phyloP scores from a whole-genome alignment of 2,888 invertebrate genomes.

The Platycnemis pennipes region DNA sequence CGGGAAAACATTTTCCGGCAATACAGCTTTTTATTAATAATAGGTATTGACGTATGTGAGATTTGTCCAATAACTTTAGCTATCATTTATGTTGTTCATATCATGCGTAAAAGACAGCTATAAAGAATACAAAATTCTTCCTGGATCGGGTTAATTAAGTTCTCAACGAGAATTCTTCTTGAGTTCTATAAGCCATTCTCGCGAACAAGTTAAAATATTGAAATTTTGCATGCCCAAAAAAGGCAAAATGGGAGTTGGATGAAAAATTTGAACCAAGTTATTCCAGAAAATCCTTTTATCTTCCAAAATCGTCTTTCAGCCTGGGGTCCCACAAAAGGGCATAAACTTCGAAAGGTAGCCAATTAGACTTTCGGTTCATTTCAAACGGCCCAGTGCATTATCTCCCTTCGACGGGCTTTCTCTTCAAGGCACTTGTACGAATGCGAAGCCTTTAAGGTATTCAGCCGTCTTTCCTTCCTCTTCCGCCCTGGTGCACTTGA shows the following conservation, averaged over 20 bases:
- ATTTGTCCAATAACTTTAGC: too few relatives aligned
- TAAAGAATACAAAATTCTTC: too few relatives aligned
- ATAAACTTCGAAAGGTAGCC: constrained; percentile 1
- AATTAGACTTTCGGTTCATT: constrained; percentile 7
- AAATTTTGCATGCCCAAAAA: constrained; percentile 6
- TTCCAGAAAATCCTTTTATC: constrained; percentile 17
- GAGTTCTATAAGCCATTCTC: too few relatives aligned
- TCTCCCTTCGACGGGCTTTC: background rate
- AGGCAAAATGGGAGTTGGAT: background rate
- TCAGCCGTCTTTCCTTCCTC: constrained; percentile 15
- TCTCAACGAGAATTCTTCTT: background rate
- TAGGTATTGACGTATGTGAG: too few relatives aligned
- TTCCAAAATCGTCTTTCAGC: background rate
- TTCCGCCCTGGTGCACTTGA: constrained; percentile 34
- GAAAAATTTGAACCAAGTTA: constrained; percentile 1
- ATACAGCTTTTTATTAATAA: too few relatives aligned
- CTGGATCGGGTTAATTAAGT: too few relatives aligned
- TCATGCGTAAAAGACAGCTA: too few relatives aligned
- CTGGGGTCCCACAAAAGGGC: background rate
- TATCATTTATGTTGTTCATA: too few relatives aligned
- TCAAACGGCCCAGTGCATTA: constrained; percentile 23
- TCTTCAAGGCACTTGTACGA: background rate
- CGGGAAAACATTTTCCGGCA: too few relatives aligned
- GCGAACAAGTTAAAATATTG: background rate
- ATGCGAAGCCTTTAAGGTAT: constrained; percentile 29